Percentiles rank a stretch among this genome's conserved stretches.
These are phyloP conservation scores for Halcyon badia DNA, from an alignment of 2,797 vertebrate species.

Conservation along the genomic window DNA sequence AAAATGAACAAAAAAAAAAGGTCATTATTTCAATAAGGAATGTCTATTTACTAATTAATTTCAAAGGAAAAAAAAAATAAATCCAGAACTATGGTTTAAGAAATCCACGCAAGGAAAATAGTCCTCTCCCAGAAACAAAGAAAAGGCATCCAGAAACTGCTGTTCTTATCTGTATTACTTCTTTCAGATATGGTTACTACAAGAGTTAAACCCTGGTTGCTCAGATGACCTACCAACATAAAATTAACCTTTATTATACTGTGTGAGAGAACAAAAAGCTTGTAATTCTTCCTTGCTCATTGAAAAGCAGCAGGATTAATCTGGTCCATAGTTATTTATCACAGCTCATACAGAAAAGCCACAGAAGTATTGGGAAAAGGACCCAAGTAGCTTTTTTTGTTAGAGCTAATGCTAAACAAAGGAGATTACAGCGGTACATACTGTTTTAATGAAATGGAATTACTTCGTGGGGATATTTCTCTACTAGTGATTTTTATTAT, in stretches of 20 bases:
- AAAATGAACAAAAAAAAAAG: background rate
- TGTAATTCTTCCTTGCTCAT: background rate
- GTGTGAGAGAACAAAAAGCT: background rate
- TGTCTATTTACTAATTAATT: background rate
- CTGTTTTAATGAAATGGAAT: background rate
- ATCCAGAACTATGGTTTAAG: background rate
- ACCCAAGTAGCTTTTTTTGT: background rate
- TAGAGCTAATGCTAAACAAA: background rate
- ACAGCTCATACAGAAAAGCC: background rate
- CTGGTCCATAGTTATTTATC: background rate
- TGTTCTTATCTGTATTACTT: background rate
- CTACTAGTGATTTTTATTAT: background rate
- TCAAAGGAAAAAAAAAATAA: background rate
- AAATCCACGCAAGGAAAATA: background rate
- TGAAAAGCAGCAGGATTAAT: background rate
- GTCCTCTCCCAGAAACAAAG: background rate
- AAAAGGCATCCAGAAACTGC: background rate
- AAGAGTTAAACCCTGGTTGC: background rate
- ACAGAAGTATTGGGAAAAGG: background rate
- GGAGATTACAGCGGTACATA: background rate
- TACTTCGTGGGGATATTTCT: background rate
- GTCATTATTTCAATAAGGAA: background rate
- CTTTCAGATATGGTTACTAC: background rate
- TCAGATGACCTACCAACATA: background rate
- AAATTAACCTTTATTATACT: background rate